Evolutionary conservation across 2,797 vertebrate species (phyloP).

Genomic region (Chlorospingus semifuscus): DNA sequence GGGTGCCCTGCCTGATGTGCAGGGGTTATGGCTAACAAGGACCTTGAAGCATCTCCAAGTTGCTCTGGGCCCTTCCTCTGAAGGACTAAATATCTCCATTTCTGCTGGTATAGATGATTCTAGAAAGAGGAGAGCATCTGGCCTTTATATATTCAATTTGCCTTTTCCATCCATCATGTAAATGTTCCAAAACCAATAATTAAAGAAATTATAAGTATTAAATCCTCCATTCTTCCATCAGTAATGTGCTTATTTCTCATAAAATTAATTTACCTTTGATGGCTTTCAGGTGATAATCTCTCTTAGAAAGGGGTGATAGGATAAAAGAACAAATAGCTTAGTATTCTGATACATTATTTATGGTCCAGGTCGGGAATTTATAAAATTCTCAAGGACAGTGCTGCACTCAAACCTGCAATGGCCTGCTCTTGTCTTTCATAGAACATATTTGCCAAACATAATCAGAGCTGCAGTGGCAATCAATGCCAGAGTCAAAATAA

Average conservation of each 20-base stretch:
- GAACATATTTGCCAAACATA: not conserved
- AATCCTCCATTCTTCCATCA: not conserved
- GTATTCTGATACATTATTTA: conserved; percentile 10
- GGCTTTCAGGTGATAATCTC: not conserved
- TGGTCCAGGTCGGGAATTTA: not conserved
- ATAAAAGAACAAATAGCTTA: conserved; percentile 14
- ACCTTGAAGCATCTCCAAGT: not conserved
- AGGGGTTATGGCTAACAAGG: not conserved
- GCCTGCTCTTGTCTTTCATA: not conserved
- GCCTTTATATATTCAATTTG: not conserved
- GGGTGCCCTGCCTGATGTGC: not conserved
- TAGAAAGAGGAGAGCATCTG: conserved; percentile 29
- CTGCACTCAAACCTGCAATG: not conserved
- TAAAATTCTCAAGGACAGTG: not conserved
- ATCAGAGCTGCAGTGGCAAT: not conserved
- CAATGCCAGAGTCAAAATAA: not conserved
- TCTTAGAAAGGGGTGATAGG: not conserved
- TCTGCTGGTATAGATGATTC: not conserved
- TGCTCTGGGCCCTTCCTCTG: not conserved
- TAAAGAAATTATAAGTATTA: conserved; percentile 38
- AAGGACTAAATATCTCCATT: not conserved
- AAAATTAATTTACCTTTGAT: conserved; percentile 43
- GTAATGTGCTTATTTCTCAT: conserved; percentile 41
- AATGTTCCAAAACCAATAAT: conserved; percentile 27
- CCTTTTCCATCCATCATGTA: conserved; percentile 32